Evolutionary conservation across 2,888 invertebrate species (phyloP), one percentile per base, ranked within the genome.

Genomic region (Kuschelorhynchus macadamiae): DNA sequence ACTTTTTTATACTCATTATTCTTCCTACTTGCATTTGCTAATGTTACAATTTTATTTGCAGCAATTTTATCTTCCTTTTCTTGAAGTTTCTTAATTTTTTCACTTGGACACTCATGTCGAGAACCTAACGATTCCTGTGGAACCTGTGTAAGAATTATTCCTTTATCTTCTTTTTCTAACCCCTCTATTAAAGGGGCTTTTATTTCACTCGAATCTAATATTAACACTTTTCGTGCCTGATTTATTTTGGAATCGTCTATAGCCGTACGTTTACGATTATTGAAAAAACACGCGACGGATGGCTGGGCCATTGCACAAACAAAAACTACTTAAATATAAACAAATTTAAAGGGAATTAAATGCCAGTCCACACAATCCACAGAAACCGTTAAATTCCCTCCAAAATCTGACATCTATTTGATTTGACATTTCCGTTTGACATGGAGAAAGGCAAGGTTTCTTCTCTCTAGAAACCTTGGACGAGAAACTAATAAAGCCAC

Each of bases 181-280:
- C 71, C 71, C 64, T 71, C 55, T 70, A 68, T 52, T 42, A 36
- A 25, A 17, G 71, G 47, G 50, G 67, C 46, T 11, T 60, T 49
- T 47, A 60, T 52, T 42, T 68, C 61, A 67, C 67, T 67, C 55
- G 72, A 71, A 71, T 85, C 84, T 47, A 84, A 76, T 61, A 83
- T 62, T 61, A 84, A 76, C 46, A 87, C 85, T 82, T 89, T 89
- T 80, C 81, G 87, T 80, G 83, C 80, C 80, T 83, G 81, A 75
- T 74, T 77, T 72, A 79, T 71, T 70, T 85, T 84, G 59, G 85
- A 79, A 79, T 93, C 92, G 53, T 92, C 92, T 7, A 85, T 81
- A n/a, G 90, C 91, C 65, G 89, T 86, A 76, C 93, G 88, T 85
- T 94, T 94, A 79, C 93, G 88, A 77, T 89, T 90, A 81, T 88